These are phyloP conservation scores for Lytechinus pictus DNA, from an alignment of 35 echinoderm and acorn worm genomes.

Conservation along the genomic window DNA sequence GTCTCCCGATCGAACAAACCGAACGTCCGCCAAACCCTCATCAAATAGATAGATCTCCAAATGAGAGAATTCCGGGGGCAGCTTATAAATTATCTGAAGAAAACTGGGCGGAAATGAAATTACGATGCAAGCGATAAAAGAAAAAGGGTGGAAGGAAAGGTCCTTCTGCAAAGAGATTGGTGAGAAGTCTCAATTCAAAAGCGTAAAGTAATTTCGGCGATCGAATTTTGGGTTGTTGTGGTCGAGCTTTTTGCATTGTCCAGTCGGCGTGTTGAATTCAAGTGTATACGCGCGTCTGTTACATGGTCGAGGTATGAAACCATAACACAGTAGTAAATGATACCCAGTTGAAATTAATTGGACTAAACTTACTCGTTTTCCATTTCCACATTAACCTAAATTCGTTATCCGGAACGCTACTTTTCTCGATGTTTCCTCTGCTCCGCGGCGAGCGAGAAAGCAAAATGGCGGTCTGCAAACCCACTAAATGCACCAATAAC, in stretches of 20 bases:
- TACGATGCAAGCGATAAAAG: constrained; percentile 36
- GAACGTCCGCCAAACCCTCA: neutral
- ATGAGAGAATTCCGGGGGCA: neutral
- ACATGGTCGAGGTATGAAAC: neutral
- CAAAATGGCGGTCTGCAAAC: neutral
- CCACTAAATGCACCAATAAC: constrained; percentile 11
- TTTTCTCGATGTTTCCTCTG: neutral
- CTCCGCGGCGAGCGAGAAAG: neutral
- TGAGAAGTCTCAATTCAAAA: neutral
- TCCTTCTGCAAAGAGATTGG: neutral
- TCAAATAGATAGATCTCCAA: neutral
- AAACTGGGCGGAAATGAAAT: constrained; percentile 19
- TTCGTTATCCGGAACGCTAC: constrained; percentile 6
- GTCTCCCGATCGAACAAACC: neutral
- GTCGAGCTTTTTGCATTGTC: neutral
- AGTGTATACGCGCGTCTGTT: neutral
- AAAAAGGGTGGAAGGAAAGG: neutral
- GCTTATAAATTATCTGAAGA: constrained; percentile 8
- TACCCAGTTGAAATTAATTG: constrained; percentile 31
- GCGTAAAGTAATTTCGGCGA: constrained; percentile 27
- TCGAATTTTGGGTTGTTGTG: constrained; percentile 22
- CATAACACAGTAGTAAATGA: neutral
- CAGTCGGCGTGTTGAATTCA: neutral
- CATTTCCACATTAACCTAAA: constrained; percentile 21
- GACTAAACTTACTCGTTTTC: constrained; percentile 22